Evolutionary conservation across 2,797 vertebrate species (phyloP).

Genomic region (Vultur gryphus): DNA sequence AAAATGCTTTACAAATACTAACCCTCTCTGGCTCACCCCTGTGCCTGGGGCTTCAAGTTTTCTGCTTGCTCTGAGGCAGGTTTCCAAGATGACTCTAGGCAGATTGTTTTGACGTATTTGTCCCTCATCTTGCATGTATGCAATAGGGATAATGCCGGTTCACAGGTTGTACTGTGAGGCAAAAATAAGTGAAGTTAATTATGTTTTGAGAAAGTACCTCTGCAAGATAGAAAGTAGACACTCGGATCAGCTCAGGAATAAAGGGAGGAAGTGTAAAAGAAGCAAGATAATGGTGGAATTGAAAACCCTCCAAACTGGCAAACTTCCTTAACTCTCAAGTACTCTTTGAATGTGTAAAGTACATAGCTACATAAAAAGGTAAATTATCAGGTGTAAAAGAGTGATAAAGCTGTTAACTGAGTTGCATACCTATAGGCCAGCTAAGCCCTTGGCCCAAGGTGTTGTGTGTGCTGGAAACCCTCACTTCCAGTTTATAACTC

Average conservation of each 20-base stretch:
- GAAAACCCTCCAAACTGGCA: background rate
- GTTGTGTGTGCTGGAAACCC: background rate
- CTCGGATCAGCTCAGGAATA: background rate
- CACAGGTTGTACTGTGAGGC: background rate
- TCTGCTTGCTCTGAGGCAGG: background rate
- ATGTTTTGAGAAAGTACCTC: background rate
- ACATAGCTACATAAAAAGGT: slow-evolving; percentile 19
- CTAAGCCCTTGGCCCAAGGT: background rate
- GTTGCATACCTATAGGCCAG: background rate
- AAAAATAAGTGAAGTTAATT: background rate
- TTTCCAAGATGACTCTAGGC: background rate
- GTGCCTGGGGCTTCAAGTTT: background rate
- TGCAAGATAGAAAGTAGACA: background rate
- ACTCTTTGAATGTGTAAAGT: background rate
- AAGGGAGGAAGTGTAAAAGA: background rate
- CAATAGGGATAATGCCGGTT: background rate
- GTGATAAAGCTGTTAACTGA: slow-evolving; percentile 6
- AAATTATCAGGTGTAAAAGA: slow-evolving; percentile 2
- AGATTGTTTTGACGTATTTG: background rate
- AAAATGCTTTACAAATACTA: background rate
- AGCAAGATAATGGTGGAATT: background rate
- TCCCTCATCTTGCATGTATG: background rate
- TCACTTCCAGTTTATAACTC: background rate
- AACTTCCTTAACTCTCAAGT: slow-evolving; percentile 33
- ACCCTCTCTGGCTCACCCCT: background rate